Percentiles rank a stretch among this genome's conserved stretches.
phyloP scores from a whole-genome alignment of 2,888 invertebrate species.

The Ormyrus rosae region DNA sequence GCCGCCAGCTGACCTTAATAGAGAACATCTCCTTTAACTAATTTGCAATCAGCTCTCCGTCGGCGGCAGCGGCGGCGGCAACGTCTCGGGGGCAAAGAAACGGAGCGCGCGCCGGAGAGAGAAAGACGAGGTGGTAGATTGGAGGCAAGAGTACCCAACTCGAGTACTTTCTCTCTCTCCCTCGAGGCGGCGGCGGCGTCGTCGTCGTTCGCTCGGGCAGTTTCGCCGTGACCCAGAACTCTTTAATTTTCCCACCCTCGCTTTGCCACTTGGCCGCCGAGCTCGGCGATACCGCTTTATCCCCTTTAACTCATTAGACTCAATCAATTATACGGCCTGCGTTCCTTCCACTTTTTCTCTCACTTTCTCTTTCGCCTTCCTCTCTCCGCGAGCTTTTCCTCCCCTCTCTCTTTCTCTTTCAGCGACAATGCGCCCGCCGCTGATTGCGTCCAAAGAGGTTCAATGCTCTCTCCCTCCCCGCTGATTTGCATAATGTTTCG shows the following conservation, averaged over 20 bases:
- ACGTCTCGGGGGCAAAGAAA: conserved; percentile 58
- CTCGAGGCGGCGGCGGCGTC: conserved; percentile 61
- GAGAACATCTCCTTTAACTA: conserved; percentile 74
- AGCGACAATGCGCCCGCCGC: conserved; percentile 39
- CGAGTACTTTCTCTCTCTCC: conserved; percentile 66
- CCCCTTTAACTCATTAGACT: conserved; percentile 74
- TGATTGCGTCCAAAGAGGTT: conserved; percentile 29
- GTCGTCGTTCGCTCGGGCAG: conserved; percentile 59
- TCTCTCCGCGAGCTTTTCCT: conserved; percentile 34
- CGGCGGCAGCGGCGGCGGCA: conserved; percentile 45
- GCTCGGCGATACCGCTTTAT: conserved; percentile 61
- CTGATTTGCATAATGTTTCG: conserved; percentile 55
- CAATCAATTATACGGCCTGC: conserved; percentile 71
- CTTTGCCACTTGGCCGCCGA: conserved; percentile 1
- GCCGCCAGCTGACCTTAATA: conserved; percentile 68
- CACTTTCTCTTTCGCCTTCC: conserved; percentile 54
- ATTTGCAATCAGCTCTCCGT: conserved; percentile 71
- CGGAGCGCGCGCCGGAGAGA: conserved; percentile 37
- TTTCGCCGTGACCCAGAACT: conserved; percentile 71
- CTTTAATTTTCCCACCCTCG: conserved; percentile 69
- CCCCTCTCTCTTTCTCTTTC: conserved; percentile 52
- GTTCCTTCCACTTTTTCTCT: conserved; percentile 58
- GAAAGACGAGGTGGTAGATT: conserved; percentile 55
- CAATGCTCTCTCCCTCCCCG: conserved; percentile 17
- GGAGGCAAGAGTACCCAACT: conserved; percentile 65